These are phyloP conservation scores for Artibeus jamaicensis DNA, from an alignment of 2,797 vertebrate species.

Conservation along the genomic window DNA sequence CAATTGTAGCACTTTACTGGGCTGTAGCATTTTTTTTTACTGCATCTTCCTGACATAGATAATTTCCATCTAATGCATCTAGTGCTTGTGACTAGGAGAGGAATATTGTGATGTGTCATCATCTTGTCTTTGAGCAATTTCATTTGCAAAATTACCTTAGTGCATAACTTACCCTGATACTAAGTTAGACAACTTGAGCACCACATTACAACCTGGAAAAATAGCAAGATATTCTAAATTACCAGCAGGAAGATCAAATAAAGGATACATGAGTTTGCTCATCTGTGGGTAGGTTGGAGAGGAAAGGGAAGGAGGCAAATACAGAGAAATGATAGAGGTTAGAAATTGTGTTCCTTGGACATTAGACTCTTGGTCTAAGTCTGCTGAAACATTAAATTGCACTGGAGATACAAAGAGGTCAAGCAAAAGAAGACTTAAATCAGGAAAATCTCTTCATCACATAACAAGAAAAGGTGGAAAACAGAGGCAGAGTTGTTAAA, in stretches of 20 bases:
- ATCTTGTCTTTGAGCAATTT: conserved; percentile 43
- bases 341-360: background rate
- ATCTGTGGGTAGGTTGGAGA: background rate
- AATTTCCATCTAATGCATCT: background rate
- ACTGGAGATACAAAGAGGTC: background rate
- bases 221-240: background rate
- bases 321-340: background rate
- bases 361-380: background rate
- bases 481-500: background rate
- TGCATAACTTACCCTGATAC: conserved; percentile 26
- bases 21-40: background rate
- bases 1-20: background rate
- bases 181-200: conserved; percentile 21
- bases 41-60: background rate
- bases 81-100: background rate
- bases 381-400: background rate
- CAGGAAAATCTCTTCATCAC: background rate
- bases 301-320: background rate
- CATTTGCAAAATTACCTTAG: conserved; percentile 38
- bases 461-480: background rate
- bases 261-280: background rate
- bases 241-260: background rate
- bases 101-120: conserved; percentile 31
- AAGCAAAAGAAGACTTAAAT: background rate
- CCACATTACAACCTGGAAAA: background rate